These are phyloP conservation scores for Apodemia zela DNA, from an alignment of 2,888 invertebrate species.

Conservation along the genomic window DNA sequence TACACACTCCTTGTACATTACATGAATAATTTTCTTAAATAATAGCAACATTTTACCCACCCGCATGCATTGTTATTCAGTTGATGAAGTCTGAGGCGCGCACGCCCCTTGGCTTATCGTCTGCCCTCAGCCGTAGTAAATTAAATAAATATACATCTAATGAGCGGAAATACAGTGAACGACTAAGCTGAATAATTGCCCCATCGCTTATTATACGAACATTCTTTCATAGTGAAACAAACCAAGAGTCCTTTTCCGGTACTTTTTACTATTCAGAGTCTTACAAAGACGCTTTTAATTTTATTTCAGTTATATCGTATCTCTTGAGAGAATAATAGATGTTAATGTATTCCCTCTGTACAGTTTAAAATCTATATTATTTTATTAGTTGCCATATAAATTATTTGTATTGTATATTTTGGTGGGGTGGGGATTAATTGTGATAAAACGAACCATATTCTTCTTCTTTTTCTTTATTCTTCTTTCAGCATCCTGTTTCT, in stretches of 20 bases:
- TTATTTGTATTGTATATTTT: too few relatives aligned
- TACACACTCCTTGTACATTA: slow-evolving; percentile 26
- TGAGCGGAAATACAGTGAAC: slow-evolving; percentile 78
- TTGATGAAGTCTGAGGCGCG: slow-evolving; percentile 56
- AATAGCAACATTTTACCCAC: slow-evolving; percentile 41
- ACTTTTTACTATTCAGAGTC: slow-evolving; percentile 21
- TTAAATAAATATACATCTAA: slow-evolving; percentile 80
- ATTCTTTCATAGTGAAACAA: slow-evolving; percentile 18
- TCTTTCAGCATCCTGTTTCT: too few relatives aligned
- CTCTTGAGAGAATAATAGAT: slow-evolving; percentile 19
- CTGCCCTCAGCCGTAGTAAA: slow-evolving; percentile 75
- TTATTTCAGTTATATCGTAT: slow-evolving; percentile 23
- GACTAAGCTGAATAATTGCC: slow-evolving; percentile 74
- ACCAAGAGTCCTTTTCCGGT: slow-evolving; percentile 18
- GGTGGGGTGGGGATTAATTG: too few relatives aligned
- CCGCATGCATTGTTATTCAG: slow-evolving; percentile 75
- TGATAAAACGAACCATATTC: too few relatives aligned
- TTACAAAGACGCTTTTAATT: slow-evolving; percentile 26
- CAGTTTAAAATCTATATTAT: slow-evolving; percentile 18
- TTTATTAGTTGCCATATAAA: background rate
- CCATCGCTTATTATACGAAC: slow-evolving; percentile 50
- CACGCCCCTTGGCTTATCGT: slow-evolving; percentile 76
- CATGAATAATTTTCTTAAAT: slow-evolving; percentile 40
- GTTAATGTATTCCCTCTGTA: slow-evolving; percentile 24
- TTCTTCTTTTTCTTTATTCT: too few relatives aligned